Evolutionary conservation across 2,113 vertebrate species (phyloP), one percentile per base, ranked within the genome.

Genomic region (Dermatemys mawii): DNA sequence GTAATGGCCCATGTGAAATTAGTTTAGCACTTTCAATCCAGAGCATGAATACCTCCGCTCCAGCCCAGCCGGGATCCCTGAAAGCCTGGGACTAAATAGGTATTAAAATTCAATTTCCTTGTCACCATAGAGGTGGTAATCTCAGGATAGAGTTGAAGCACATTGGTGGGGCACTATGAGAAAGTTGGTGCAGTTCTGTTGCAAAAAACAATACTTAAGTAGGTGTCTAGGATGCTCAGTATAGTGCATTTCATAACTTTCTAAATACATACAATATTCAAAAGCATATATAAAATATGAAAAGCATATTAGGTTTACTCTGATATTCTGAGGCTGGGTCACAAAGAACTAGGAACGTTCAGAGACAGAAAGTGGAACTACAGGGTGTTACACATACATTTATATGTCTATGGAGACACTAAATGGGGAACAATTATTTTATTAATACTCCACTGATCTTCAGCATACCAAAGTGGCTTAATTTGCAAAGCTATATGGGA

Each of bases 401-500:
- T 76, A 60, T 48, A 17, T 16, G 41, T 90, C 88, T 85, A 38
- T 49, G 44, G 82, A 79, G 88, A 95, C 1, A 5, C 32, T 83
- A 84, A 94, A 78, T 50, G 87, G 84, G 80, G 91, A 93, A 81
- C 11, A 86, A 90, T 91, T 96, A 95, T 75, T 90, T 90, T 92
- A 92, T 94, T 96, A 92, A 93, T 94, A 92, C 82, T 80, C 92
- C 79, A 80, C 48, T 93, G 95, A 93, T 93, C 88, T 84, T 76
- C 3, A 4, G 49, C 50, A 87, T 60, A 86, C 50, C 46, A 49
- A 87, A 92, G 88, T 75, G 76, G 73, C 93, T 96, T 73, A 73
- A 92, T 97, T 97, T 97, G 84, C 90, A 86, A 94, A 93, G 86
- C 79, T 91, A 81, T 90, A 82, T 81, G 78, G 78, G 95, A 88